Conservation (phyloP, 2,113 vertebrate species). For the Tympanuchus pallidicinctus region DNA sequence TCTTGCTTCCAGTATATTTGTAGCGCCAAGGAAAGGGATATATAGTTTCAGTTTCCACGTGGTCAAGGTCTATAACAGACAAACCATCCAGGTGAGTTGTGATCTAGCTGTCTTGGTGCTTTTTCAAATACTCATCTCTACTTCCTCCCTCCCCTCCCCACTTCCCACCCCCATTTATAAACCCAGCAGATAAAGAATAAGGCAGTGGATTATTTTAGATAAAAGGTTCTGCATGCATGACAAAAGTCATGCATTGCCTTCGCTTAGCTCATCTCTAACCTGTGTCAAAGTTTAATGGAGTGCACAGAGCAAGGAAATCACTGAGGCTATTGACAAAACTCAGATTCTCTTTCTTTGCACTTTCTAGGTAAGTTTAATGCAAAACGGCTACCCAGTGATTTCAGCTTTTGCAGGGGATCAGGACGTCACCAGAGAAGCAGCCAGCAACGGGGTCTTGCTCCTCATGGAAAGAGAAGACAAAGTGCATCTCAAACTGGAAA, state of each 20-base stretch:
- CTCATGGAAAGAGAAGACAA: slow-evolving; percentile 97
- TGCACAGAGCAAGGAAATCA: neutral
- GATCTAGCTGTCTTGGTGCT: neutral
- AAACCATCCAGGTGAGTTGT: slow-evolving; percentile 97
- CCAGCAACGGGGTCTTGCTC: slow-evolving; percentile 97
- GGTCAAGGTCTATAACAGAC: slow-evolving; percentile 99
- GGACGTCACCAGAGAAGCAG: slow-evolving; percentile 98
- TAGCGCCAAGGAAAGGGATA: slow-evolving; percentile 95
- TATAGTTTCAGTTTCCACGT: slow-evolving; percentile 99
- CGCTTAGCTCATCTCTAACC: neutral
- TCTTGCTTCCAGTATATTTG: slow-evolving; percentile 96
- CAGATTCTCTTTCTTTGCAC: slow-evolving; percentile 58
- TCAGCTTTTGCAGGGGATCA: slow-evolving; percentile 99
- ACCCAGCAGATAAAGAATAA: neutral
- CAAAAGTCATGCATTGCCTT: neutral
- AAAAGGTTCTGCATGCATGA: neutral
- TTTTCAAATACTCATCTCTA: neutral
- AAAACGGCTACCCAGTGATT: slow-evolving; percentile 97
- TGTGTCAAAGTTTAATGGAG: neutral
- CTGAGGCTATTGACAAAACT: slow-evolving; percentile 24
- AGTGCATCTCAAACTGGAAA: slow-evolving; percentile 96
- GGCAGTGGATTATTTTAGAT: neutral
- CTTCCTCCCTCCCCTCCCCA: too few species aligned
- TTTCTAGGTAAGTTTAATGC: slow-evolving; percentile 96
- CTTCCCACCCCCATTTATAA: neutral